Conservation (phyloP, 1,140 invertebrate genomes). For the Episyrphus balteatus region DNA sequence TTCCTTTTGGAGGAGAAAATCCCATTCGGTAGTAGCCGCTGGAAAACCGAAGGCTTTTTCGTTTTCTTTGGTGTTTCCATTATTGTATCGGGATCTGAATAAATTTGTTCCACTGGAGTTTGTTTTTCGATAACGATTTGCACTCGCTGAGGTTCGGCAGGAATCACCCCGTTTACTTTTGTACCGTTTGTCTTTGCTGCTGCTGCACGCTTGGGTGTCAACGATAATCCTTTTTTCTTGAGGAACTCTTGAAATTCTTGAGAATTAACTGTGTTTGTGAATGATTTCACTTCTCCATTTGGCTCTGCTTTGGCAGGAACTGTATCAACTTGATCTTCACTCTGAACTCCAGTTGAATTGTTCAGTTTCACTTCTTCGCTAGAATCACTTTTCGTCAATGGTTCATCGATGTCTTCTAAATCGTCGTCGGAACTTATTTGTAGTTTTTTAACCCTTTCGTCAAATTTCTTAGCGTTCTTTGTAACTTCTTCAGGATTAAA, state of each 20-base stretch:
- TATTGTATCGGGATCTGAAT: slow-evolving; percentile 4
- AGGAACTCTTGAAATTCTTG: slow-evolving; percentile 33
- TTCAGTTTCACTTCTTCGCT: slow-evolving; percentile 21
- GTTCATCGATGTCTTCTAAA: slow-evolving; percentile 30
- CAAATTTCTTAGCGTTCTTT: slow-evolving; percentile 34
- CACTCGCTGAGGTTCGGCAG: neutral
- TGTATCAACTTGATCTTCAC: neutral
- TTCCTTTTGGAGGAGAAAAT: slow-evolving; percentile 24
- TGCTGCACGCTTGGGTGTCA: slow-evolving; percentile 20
- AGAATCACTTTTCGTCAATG: slow-evolving; percentile 29
- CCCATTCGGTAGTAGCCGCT: slow-evolving; percentile 23
- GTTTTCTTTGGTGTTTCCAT: slow-evolving; percentile 4
- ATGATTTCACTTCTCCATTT: slow-evolving; percentile 14
- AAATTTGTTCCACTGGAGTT: neutral
- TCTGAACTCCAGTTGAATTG: neutral
- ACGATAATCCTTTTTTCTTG: slow-evolving; percentile 24
- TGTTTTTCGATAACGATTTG: neutral
- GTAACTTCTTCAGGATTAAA: slow-evolving; percentile 31
- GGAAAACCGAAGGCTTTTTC: slow-evolving; percentile 28
- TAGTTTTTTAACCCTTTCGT: slow-evolving; percentile 30
- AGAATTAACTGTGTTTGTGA: slow-evolving; percentile 33
- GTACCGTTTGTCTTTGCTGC: slow-evolving; percentile 11
- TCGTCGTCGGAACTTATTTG: slow-evolving; percentile 34
- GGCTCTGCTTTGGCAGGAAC: neutral
- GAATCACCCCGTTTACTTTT: neutral